Evolutionary conservation across 1,140 invertebrate species (phyloP).

Genomic region (Macrostomum lignano): DNA sequence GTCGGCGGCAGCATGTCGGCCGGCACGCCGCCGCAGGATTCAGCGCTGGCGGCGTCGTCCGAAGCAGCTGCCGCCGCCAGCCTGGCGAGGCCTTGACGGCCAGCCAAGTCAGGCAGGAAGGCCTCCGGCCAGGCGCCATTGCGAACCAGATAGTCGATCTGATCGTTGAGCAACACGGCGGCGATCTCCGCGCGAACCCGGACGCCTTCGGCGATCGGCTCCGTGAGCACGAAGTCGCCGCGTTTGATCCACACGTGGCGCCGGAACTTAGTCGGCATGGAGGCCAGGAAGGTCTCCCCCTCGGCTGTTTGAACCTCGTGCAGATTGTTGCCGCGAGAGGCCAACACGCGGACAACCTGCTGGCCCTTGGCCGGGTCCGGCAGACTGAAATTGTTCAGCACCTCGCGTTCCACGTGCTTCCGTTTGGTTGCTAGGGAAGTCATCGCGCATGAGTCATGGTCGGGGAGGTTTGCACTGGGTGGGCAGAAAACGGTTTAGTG

Average conservation of each 20-base stretch:
- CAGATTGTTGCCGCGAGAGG: constrained; percentile 54
- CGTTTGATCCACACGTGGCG: constrained; percentile 62
- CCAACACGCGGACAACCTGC: constrained; percentile 39
- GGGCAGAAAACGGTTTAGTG: too few species aligned
- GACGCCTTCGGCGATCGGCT: constrained; percentile 56
- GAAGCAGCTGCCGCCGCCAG: too few species aligned
- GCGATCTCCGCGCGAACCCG: constrained; percentile 67
- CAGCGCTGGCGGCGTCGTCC: too few species aligned
- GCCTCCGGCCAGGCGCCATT: too few species aligned
- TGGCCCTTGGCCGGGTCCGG: constrained; percentile 44
- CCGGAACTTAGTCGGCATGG: constrained; percentile 67
- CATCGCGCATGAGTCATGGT: too few species aligned
- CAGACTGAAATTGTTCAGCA: constrained; percentile 39
- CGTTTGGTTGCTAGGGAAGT: constrained; percentile 47
- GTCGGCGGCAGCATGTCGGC: too few species aligned
- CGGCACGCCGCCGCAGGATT: too few species aligned
- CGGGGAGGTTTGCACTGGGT: too few species aligned
- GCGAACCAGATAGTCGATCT: constrained; percentile 54
- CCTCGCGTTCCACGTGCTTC: constrained; percentile 51
- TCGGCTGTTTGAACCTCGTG: constrained; percentile 43
- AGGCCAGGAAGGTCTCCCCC: constrained; percentile 42
- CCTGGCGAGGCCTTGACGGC: too few species aligned
- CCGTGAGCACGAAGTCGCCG: constrained; percentile 51
- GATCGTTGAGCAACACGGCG: constrained; percentile 45
- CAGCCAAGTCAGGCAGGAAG: too few species aligned